Evolutionary conservation across 2,888 invertebrate genomes (phyloP).

Genomic region (Omphaloscelis lunosa): DNA sequence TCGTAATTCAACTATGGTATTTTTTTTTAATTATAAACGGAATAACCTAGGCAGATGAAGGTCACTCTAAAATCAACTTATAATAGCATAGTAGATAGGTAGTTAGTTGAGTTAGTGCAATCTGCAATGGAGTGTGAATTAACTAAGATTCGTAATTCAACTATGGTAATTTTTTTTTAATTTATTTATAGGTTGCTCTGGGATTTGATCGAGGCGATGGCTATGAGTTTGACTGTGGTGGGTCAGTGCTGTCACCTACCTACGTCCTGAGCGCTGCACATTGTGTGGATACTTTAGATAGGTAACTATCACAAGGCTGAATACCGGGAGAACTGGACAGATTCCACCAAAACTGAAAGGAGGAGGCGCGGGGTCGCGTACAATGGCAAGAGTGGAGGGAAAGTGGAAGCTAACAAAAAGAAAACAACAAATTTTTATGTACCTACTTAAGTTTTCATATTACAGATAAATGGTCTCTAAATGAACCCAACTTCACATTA

Average conservation of each 20-base stretch:
- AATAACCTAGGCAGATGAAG: neutral
- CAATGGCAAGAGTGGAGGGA: too few species aligned
- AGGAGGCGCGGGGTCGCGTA: too few species aligned
- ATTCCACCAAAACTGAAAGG: too few species aligned
- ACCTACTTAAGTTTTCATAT: too few species aligned
- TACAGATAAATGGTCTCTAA: neutral
- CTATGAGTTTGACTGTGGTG: conserved; percentile 84
- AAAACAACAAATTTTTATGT: neutral
- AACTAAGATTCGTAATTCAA: neutral
- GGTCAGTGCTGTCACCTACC: conserved; percentile 79
- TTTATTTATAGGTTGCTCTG: conserved; percentile 81
- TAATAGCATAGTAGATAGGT: neutral
- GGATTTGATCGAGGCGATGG: conserved; percentile 79
- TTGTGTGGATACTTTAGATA: conserved; percentile 82
- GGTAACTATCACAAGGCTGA: conserved; percentile 68
- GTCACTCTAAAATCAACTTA: neutral
- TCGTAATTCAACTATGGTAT: neutral
- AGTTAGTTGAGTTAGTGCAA: neutral
- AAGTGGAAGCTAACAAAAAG: too few species aligned
- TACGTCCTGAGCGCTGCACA: conserved; percentile 86
- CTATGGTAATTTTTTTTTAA: neutral
- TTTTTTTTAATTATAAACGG: neutral
- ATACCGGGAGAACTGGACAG: too few species aligned
- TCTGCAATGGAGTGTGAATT: neutral
- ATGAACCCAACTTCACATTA: neutral